These are phyloP conservation scores for Malthinus flaveolus DNA, from an alignment of 2,888 invertebrate species.

Conservation along the genomic window DNA sequence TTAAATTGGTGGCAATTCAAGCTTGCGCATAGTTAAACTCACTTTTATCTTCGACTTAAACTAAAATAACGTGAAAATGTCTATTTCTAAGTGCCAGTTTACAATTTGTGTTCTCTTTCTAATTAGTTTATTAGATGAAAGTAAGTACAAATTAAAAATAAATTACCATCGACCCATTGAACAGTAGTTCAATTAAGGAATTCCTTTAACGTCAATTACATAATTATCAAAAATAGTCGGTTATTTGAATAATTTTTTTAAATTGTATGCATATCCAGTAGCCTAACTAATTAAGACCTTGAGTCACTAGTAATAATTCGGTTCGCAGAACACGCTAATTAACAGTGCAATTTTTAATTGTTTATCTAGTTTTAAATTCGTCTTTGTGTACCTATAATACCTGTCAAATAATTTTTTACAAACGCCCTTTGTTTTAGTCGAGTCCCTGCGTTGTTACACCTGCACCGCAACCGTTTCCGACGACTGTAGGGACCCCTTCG, in stretches of 20 bases:
- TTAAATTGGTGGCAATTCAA: conserved; percentile 5
- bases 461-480: neutral
- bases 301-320: neutral
- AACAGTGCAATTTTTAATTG: no score
- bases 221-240: no score
- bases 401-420: no score
- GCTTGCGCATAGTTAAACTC: conserved; percentile 13
- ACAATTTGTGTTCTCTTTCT: conserved; percentile 12
- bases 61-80: conserved; percentile 18
- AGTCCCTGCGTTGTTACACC: conserved; percentile 7
- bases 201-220: no score
- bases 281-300: conserved; percentile 4
- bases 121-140: conserved; percentile 7
- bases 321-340: no score
- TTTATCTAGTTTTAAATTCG: no score
- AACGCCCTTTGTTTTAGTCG: neutral
- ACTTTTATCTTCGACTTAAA: neutral
- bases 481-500: conserved; percentile 15
- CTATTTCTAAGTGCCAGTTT: conserved; percentile 18
- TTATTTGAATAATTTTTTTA: neutral
- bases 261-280: neutral
- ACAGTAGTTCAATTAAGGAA: neutral
- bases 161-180: neutral
- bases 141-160: conserved; percentile 8
- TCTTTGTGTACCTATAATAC: no score